Percentiles rank a stretch among this genome's conserved stretches.
Evolutionary conservation across 35 echinoderm and acorn worm genomes (phyloP).

Genomic region (Ophioderma brevispina): DNA sequence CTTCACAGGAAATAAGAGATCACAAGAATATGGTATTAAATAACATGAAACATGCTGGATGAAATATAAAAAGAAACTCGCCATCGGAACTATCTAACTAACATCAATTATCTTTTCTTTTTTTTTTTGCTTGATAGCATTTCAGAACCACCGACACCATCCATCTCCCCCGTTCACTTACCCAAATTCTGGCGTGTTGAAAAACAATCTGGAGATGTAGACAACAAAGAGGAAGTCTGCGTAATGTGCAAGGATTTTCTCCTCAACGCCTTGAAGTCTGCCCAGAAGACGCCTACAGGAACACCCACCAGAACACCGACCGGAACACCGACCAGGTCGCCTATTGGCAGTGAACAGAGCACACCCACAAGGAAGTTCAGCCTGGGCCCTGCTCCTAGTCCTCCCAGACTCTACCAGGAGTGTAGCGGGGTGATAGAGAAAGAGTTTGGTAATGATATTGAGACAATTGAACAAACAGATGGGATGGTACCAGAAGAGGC

Average conservation of each 20-base stretch:
- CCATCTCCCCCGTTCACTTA: background rate
- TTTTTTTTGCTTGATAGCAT: background rate
- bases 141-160: conserved; percentile 43
- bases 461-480: no score
- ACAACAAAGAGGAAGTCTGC: conserved; percentile 23
- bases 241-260: conserved; percentile 36
- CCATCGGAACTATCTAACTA: no score
- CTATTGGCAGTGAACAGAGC: background rate
- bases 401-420: background rate
- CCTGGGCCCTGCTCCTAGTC: background rate
- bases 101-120: no score
- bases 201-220: background rate
- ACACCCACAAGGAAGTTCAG: background rate
- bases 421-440: background rate
- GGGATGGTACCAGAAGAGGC: no score
- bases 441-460: background rate
- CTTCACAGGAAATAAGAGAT: no score
- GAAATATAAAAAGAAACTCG: no score
- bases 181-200: conserved; percentile 28
- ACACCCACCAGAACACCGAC: background rate
- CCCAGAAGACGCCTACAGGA: conserved; percentile 8
- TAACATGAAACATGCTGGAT: no score
- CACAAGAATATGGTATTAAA: no score
- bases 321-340: no score
- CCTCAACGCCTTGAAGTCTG: conserved; percentile 11